Conservation (phyloP, 2,888 invertebrate genomes). For the Coremacera marginata region DNA sequence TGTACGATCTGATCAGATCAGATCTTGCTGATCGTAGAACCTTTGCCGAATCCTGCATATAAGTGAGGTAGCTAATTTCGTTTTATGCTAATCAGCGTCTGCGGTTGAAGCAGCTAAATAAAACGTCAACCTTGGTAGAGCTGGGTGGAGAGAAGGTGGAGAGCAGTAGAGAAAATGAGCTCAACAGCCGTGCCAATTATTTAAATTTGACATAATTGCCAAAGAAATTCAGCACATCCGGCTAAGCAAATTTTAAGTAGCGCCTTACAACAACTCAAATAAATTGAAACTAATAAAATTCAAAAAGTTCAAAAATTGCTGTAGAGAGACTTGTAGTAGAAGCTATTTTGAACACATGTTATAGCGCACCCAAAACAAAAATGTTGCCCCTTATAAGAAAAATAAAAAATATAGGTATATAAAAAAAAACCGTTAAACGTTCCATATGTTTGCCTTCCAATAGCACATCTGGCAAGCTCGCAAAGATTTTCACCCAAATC, state of each 20-base stretch:
- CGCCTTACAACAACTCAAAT: neutral
- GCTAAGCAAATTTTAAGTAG: neutral
- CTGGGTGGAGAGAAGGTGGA: neutral
- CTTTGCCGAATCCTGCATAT: constrained; percentile 11
- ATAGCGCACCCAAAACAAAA: no score
- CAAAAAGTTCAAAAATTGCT: neutral
- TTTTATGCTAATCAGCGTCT: constrained; percentile 49
- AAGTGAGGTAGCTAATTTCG: constrained; percentile 38
- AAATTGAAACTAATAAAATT: neutral
- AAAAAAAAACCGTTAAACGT: neutral
- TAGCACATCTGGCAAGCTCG: constrained; percentile 25
- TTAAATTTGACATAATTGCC: constrained; percentile 19
- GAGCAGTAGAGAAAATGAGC: neutral
- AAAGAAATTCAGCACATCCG: neutral
- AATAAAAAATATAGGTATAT: no score
- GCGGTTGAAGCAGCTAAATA: constrained; percentile 23
- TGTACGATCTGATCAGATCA: neutral
- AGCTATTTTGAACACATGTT: no score
- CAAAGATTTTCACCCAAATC: constrained; percentile 5
- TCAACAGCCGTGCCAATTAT: neutral
- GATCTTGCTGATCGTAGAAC: neutral
- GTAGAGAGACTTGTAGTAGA: no score
- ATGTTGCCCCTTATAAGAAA: neutral
- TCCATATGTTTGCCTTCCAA: neutral
- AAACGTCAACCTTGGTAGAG: constrained; percentile 5